These are phyloP conservation scores for Dichetophora obliterata DNA, from an alignment of 2,888 invertebrate species.

Conservation along the genomic window DNA sequence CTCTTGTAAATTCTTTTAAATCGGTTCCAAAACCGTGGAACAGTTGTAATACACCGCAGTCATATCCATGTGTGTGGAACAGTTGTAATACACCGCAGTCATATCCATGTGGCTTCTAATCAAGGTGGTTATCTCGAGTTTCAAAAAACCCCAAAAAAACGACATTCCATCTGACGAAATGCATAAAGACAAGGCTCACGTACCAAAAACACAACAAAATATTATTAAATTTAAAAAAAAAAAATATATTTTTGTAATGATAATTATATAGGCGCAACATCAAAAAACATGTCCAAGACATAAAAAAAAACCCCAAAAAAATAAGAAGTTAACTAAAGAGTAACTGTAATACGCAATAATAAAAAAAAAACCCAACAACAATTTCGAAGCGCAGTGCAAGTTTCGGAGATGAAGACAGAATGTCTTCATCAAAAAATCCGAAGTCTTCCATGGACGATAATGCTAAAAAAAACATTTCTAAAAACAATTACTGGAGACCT, in stretches of 20 bases:
- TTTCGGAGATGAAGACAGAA: too few relatives aligned
- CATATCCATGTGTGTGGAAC: conserved; percentile 66
- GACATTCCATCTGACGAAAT: background rate
- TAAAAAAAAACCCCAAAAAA: background rate
- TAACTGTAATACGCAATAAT: conserved; percentile 19
- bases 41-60: conserved; percentile 70
- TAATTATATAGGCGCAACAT: background rate
- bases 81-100: conserved; percentile 70
- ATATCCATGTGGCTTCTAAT: conserved; percentile 46
- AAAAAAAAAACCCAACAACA: too few relatives aligned
- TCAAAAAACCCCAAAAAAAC: background rate
- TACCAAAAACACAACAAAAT: conserved; percentile 1
- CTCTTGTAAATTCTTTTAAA: too few relatives aligned
- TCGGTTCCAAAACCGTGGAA: too few relatives aligned
- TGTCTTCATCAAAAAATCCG: too few relatives aligned
- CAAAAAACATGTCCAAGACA: background rate
- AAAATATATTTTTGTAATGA: background rate
- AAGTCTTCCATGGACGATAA: too few relatives aligned
- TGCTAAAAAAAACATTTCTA: too few relatives aligned
- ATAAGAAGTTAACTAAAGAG: conserved; percentile 29
- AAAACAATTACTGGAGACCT: too few relatives aligned
- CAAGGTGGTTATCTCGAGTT: background rate
- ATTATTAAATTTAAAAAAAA: background rate
- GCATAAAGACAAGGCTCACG: background rate
- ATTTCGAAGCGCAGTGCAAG: too few relatives aligned